Evolutionary conservation across 2,888 invertebrate genomes (phyloP).

Genomic region (Cephonodes hylas): DNA sequence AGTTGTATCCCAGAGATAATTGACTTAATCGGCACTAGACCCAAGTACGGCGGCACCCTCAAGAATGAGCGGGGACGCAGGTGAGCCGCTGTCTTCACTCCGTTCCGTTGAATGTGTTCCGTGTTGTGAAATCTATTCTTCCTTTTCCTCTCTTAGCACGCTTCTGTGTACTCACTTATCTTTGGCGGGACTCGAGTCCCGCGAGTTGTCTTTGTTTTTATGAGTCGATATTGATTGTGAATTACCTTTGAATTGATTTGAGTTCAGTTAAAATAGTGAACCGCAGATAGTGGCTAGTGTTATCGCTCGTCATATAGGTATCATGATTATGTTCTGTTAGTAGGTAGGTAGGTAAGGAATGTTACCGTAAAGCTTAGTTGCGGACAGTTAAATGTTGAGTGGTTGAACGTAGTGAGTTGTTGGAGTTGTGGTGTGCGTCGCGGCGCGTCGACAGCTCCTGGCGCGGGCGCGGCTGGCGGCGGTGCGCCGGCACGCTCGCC

Average conservation of each 20-base stretch:
- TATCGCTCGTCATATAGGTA: slow-evolving; percentile 80
- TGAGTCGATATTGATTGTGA: slow-evolving; percentile 79
- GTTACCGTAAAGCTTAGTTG: slow-evolving; percentile 78
- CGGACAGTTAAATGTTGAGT: slow-evolving; percentile 78
- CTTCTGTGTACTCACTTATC: slow-evolving; percentile 82
- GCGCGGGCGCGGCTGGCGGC: slow-evolving; percentile 29
- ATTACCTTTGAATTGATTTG: slow-evolving; percentile 74
- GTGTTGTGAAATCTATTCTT: slow-evolving; percentile 80
- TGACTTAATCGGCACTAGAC: slow-evolving; percentile 99
- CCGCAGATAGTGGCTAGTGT: slow-evolving; percentile 81
- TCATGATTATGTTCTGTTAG: slow-evolving; percentile 79
- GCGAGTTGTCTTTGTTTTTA: slow-evolving; percentile 76
- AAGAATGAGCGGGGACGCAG: slow-evolving; percentile 99
- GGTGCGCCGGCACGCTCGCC: slow-evolving; percentile 32
- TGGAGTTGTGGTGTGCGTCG: slow-evolving; percentile 68
- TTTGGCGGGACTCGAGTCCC: slow-evolving; percentile 78
- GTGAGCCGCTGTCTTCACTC: slow-evolving; percentile 89
- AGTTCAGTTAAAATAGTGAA: slow-evolving; percentile 78
- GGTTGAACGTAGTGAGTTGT: slow-evolving; percentile 79
- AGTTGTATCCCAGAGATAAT: slow-evolving; percentile 99
- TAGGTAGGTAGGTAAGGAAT: slow-evolving; percentile 69
- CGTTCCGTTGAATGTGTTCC: slow-evolving; percentile 83
- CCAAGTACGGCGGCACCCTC: slow-evolving; percentile 99
- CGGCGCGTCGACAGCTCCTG: slow-evolving; percentile 64
- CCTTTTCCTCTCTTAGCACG: slow-evolving; percentile 82